phyloP scores from a whole-genome alignment of 2,888 invertebrate genomes.

The Ectropis crepuscularia region DNA sequence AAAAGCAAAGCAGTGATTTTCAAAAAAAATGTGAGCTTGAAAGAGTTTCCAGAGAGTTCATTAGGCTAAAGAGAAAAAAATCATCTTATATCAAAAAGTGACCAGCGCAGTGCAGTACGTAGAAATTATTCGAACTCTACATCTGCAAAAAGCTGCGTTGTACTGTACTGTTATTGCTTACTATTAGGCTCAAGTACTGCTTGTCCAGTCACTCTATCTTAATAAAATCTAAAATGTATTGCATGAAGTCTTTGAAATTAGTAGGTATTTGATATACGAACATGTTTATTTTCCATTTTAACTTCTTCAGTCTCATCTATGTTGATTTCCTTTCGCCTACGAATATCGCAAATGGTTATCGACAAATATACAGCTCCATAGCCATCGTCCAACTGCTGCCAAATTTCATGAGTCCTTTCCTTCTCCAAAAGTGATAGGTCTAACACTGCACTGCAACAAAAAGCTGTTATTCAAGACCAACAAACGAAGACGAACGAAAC shows the following conservation, averaged over 20 bases:
- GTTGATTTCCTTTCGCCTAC: constrained; percentile 31
- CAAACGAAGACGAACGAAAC: background rate
- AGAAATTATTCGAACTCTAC: too few relatives aligned
- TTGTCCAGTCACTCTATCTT: too few relatives aligned
- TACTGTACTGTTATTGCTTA: too few relatives aligned
- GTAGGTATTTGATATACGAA: constrained; percentile 28
- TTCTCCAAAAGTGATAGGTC: constrained; percentile 63
- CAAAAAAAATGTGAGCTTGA: too few relatives aligned
- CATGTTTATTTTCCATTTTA: constrained; percentile 51
- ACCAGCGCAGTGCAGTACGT: too few relatives aligned
- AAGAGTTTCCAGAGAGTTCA: background rate
- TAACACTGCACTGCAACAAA: constrained; percentile 62
- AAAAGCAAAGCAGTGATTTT: too few relatives aligned
- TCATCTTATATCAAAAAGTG: too few relatives aligned
- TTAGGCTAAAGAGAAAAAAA: background rate
- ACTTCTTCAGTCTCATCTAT: constrained; percentile 19
- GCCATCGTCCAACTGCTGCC: constrained; percentile 67
- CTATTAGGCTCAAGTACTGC: too few relatives aligned
- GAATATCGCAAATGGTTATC: constrained; percentile 65
- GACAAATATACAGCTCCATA: constrained; percentile 69
- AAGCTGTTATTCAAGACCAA: constrained; percentile 36
- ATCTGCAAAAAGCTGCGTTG: too few relatives aligned
- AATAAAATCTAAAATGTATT: too few relatives aligned
- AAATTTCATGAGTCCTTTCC: constrained; percentile 73
- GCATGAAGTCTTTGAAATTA: background rate